Evolutionary conservation across 2,797 vertebrate genomes (phyloP).

Genomic region (Myioborus miniatus): DNA sequence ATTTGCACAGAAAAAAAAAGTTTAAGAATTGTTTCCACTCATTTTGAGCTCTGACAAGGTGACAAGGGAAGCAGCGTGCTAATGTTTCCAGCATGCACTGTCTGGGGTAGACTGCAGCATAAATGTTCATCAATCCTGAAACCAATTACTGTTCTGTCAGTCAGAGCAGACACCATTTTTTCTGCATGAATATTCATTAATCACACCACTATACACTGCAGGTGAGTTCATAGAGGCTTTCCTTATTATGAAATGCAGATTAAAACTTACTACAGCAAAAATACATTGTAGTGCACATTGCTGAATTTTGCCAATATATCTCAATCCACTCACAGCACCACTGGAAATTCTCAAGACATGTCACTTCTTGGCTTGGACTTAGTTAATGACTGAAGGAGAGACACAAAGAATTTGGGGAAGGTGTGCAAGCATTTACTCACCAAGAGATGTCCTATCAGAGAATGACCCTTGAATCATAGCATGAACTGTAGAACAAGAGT

Average conservation of each 20-base stretch:
- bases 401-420: not conserved
- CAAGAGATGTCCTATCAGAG: not conserved
- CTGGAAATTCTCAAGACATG: not conserved
- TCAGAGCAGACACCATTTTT: not conserved
- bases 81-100: not conserved
- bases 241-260: not conserved
- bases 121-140: not conserved
- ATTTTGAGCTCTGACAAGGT: slow-evolving; percentile 45
- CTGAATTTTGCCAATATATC: not conserved
- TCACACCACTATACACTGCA: not conserved
- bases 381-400: not conserved
- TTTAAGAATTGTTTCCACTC: not conserved
- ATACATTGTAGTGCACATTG: not conserved
- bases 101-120: not conserved
- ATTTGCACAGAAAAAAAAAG: slow-evolving; percentile 7
- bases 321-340: not conserved
- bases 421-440: not conserved
- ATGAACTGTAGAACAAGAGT: not conserved
- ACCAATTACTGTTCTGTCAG: not conserved
- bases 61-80: slow-evolving; percentile 47
- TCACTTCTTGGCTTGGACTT: not conserved
- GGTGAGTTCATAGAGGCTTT: not conserved
- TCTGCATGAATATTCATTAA: not conserved
- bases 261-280: not conserved
- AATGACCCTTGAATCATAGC: not conserved